Evolutionary conservation across 2,888 invertebrate genomes (phyloP).

Genomic region (Arrhopalites spinosus): DNA sequence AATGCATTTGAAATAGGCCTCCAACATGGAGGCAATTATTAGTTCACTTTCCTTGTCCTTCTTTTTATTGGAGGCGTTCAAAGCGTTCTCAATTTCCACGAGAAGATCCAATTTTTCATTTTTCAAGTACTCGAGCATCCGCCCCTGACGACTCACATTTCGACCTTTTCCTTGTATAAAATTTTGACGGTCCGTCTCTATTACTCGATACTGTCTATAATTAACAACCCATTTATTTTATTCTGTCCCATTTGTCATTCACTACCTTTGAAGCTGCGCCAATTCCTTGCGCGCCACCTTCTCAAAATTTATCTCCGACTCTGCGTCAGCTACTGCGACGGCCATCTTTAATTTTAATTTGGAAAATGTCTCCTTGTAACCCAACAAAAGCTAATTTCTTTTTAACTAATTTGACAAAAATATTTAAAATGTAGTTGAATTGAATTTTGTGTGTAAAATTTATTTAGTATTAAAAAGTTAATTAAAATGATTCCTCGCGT

Average conservation of each 20-base stretch:
- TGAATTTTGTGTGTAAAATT: too few species aligned
- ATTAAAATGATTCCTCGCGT: too few species aligned
- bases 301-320: slow-evolving; percentile 34
- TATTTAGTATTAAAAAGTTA: too few species aligned
- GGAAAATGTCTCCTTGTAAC: too few species aligned
- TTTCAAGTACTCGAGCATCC: slow-evolving; percentile 67
- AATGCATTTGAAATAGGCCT: slow-evolving; percentile 40
- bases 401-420: too few species aligned
- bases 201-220: slow-evolving; percentile 79
- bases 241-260: too few species aligned
- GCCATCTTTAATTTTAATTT: too few species aligned
- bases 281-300: slow-evolving; percentile 75
- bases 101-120: slow-evolving; percentile 69
- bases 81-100: slow-evolving; percentile 40
- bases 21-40: slow-evolving; percentile 37
- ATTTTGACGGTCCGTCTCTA: slow-evolving; percentile 77
- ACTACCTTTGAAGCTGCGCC: slow-evolving; percentile 73
- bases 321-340: neutral
- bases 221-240: too few species aligned
- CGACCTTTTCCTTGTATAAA: slow-evolving; percentile 67
- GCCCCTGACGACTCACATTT: slow-evolving; percentile 57
- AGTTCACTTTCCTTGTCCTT: slow-evolving; percentile 31
- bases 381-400: too few species aligned
- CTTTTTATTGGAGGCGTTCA: slow-evolving; percentile 4
- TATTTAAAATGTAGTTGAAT: too few species aligned